Percentiles rank a stretch among this genome's conserved stretches.
phyloP scores from a whole-genome alignment of 2,797 vertebrate genomes.

The Scolopax bukidnonensis region DNA sequence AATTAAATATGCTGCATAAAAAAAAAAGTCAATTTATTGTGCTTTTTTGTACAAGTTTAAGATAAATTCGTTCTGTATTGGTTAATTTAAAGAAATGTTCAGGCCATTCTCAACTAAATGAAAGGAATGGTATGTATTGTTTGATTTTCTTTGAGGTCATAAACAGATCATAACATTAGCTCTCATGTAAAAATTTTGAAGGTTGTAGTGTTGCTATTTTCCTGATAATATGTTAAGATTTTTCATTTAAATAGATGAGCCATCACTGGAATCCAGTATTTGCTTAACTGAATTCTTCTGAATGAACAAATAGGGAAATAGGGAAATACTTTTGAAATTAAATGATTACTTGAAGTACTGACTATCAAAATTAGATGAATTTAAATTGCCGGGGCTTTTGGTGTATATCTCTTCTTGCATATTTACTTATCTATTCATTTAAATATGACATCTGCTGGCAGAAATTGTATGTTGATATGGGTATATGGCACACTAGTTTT shows the following conservation, averaged over 20 bases:
- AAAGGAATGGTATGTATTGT: accelerated
- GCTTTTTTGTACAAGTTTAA: background rate
- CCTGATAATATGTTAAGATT: background rate
- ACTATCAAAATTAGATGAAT: background rate
- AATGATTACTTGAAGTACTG: background rate
- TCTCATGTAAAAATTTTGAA: background rate
- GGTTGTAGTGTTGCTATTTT: accelerated
- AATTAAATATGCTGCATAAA: background rate
- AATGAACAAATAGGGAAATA: background rate
- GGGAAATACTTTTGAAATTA: background rate
- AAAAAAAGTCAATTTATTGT: accelerated
- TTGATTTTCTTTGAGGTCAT: background rate
- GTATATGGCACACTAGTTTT: background rate
- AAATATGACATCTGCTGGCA: background rate
- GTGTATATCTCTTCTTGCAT: accelerated
- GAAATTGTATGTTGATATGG: background rate
- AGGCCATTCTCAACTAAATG: background rate
- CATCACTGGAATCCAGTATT: background rate
- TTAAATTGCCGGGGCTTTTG: background rate
- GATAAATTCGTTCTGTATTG: background rate
- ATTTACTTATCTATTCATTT: background rate
- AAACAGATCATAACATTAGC: background rate
- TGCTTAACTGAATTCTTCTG: background rate
- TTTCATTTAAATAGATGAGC: background rate
- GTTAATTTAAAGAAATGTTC: background rate